phyloP scores from a whole-genome alignment of 2,113 vertebrate species.

The Leucopsar rothschildi region DNA sequence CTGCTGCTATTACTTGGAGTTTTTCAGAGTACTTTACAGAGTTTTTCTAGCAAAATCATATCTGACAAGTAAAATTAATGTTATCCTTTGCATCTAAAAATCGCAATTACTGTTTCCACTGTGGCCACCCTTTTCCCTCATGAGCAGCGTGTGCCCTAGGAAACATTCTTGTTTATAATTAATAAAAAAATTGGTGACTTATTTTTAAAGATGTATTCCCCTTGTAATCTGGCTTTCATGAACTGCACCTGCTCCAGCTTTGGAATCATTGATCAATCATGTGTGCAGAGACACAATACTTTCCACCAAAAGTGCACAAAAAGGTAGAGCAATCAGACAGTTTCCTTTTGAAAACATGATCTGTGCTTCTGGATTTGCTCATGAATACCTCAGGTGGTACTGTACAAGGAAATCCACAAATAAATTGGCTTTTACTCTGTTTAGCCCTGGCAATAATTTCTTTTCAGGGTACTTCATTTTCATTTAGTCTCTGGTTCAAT shows the following conservation, averaged over 20 bases:
- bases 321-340: not conserved
- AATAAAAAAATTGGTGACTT: not conserved
- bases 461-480: constrained; percentile 26
- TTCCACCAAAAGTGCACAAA: not conserved
- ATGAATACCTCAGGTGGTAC: not conserved
- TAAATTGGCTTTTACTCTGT: constrained; percentile 34
- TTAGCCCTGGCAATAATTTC: not conserved
- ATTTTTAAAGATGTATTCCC: not conserved
- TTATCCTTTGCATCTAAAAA: not conserved
- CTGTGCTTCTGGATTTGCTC: not conserved
- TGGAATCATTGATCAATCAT: not conserved
- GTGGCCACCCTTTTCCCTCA: not conserved
- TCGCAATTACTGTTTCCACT: not conserved
- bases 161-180: not conserved
- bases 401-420: not conserved
- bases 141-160: not conserved
- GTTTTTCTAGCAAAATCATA: not conserved
- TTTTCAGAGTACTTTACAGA: not conserved
- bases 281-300: not conserved
- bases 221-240: not conserved
- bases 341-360: constrained; percentile 17
- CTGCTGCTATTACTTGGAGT: not conserved
- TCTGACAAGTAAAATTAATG: not conserved
- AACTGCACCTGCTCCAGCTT: not conserved
- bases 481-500: not conserved